Conservation (phyloP, 2,888 invertebrate species). For the Mechanitis messenoides region DNA sequence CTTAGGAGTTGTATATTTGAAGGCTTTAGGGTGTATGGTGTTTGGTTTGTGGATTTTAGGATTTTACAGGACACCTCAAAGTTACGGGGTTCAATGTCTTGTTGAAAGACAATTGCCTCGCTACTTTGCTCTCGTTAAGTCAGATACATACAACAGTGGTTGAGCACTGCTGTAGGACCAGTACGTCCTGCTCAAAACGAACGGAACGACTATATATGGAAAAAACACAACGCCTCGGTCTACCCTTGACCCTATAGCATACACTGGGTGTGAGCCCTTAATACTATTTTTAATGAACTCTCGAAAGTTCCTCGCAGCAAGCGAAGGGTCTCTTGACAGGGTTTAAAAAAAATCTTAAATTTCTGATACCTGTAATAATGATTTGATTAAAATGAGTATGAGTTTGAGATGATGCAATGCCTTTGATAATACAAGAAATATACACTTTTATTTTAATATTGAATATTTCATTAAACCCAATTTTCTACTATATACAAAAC, state of each 20-base stretch:
- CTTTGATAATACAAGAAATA: too few species aligned
- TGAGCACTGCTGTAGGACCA: slow-evolving; percentile 64
- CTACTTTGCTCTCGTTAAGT: slow-evolving; percentile 50
- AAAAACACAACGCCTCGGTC: slow-evolving; percentile 50
- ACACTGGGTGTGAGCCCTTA: slow-evolving; percentile 62
- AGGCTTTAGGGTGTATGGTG: background rate
- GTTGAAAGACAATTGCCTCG: slow-evolving; percentile 74
- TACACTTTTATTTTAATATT: too few species aligned
- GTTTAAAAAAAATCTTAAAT: slow-evolving; percentile 34
- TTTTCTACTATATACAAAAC: too few species aligned
- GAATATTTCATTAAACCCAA: too few species aligned
- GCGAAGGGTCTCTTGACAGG: slow-evolving; percentile 63
- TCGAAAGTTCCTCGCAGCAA: slow-evolving; percentile 48
- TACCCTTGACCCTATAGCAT: slow-evolving; percentile 60
- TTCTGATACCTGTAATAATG: slow-evolving; percentile 54
- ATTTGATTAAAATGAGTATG: too few species aligned
- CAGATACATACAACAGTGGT: slow-evolving; percentile 70
- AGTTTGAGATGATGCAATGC: too few species aligned
- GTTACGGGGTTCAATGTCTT: slow-evolving; percentile 70
- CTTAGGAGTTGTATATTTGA: background rate
- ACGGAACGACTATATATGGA: slow-evolving; percentile 40
- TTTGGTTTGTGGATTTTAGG: slow-evolving; percentile 13
- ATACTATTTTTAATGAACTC: slow-evolving; percentile 66
- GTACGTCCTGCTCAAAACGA: slow-evolving; percentile 43
- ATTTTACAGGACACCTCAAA: slow-evolving; percentile 31